Evolutionary conservation across 1,140 invertebrate species (phyloP).

Genomic region (Uloborus diversus): DNA sequence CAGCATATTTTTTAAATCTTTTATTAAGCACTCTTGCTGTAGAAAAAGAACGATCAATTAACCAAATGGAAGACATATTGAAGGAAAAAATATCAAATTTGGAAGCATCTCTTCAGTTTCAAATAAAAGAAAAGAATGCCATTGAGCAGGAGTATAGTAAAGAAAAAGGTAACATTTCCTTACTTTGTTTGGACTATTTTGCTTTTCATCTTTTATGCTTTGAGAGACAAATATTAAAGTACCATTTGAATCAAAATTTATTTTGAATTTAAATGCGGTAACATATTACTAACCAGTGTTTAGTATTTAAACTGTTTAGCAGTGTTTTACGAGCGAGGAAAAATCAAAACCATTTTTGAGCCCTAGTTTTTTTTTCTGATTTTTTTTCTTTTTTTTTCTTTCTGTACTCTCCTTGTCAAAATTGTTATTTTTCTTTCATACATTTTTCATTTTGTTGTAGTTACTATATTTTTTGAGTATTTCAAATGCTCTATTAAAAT

Average conservation of each 20-base stretch:
- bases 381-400: background rate
- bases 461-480: background rate
- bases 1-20: too few relatives aligned
- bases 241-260: too few relatives aligned
- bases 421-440: background rate
- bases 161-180: constrained; percentile 62
- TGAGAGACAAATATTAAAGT: too few relatives aligned
- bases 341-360: background rate
- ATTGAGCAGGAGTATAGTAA: constrained; percentile 65
- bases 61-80: constrained; percentile 65
- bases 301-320: too few relatives aligned
- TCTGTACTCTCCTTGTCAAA: background rate
- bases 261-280: too few relatives aligned
- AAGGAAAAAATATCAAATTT: constrained; percentile 68
- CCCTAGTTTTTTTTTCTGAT: background rate
- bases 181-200: background rate
- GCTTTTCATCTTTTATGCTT: background rate
- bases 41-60: constrained; percentile 67
- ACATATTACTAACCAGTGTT: too few relatives aligned
- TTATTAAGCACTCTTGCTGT: constrained; percentile 66
- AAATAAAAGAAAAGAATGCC: constrained; percentile 67
- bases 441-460: background rate
- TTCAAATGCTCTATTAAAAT: background rate
- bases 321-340: too few relatives aligned
- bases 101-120: constrained; percentile 67